These are phyloP conservation scores for Urosaurus nigricauda DNA, from an alignment of 2,797 vertebrate species.

Conservation along the genomic window DNA sequence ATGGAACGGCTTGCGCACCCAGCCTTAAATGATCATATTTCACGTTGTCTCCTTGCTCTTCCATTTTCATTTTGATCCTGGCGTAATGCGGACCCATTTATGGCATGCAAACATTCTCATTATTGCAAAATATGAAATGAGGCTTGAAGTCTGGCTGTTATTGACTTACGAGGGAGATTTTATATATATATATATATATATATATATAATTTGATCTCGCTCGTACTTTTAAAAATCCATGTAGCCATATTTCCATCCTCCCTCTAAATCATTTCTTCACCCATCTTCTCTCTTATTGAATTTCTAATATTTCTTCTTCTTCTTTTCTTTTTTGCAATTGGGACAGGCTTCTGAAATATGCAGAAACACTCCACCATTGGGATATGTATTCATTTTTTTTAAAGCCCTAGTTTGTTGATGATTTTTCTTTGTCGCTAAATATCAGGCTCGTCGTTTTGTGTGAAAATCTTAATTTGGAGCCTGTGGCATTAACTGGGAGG, in stretches of 20 bases:
- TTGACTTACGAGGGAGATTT: constrained; percentile 49
- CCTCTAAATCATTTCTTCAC: constrained; percentile 18
- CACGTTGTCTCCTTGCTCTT: constrained; percentile 56
- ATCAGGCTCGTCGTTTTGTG: constrained; percentile 60
- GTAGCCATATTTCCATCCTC: not conserved
- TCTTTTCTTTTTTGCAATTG: not conserved
- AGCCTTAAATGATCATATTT: constrained; percentile 60
- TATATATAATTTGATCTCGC: constrained; percentile 59
- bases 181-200: not conserved
- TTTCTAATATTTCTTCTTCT: constrained; percentile 35
- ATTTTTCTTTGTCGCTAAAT: constrained; percentile 61
- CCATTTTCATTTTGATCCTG: constrained; percentile 63
- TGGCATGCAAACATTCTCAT: constrained; percentile 60
- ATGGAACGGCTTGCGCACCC: constrained; percentile 41
- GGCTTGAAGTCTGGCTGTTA: constrained; percentile 21
- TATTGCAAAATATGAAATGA: constrained; percentile 45
- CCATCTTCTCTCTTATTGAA: constrained; percentile 59
- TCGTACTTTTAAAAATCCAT: constrained; percentile 67
- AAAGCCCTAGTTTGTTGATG: constrained; percentile 74
- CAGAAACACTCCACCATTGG: constrained; percentile 61
- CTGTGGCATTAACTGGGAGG: not conserved
- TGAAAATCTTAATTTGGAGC: not conserved
- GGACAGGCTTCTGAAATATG: constrained; percentile 62
- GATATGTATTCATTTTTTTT: constrained; percentile 44
- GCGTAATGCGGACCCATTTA: constrained; percentile 63